phyloP scores from a whole-genome alignment of 2,797 vertebrate genomes.

The Anguilla marmorata region DNA sequence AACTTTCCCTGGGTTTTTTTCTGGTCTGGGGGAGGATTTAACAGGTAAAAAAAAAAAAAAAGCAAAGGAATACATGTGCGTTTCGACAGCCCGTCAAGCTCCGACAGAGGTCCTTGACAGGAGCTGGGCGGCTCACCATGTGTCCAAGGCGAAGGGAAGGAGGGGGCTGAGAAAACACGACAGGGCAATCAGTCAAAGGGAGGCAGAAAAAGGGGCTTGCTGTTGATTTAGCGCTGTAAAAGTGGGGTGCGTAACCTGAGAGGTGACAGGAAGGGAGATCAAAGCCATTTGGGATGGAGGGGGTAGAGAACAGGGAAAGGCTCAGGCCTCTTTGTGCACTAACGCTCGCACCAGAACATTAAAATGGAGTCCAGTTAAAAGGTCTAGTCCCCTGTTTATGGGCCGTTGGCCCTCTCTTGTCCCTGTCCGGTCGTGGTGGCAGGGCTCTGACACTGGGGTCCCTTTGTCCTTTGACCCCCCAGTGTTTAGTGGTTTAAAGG shows the following conservation, averaged over 20 bases:
- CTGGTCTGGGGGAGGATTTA: too few species aligned
- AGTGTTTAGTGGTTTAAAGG: neutral
- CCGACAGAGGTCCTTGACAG: slow-evolving; percentile 29
- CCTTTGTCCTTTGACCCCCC: slow-evolving; percentile 32
- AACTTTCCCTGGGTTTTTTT: neutral
- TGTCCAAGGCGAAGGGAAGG: slow-evolving; percentile 26
- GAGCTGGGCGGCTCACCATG: slow-evolving; percentile 25
- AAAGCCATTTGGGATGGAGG: slow-evolving; percentile 67
- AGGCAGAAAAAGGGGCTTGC: slow-evolving; percentile 16
- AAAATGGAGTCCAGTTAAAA: slow-evolving; percentile 71
- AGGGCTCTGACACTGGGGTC: slow-evolving; percentile 30
- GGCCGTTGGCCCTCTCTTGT: slow-evolving; percentile 29
- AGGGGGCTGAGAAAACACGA: slow-evolving; percentile 2
- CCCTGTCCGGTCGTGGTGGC: slow-evolving; percentile 19
- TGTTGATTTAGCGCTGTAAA: slow-evolving; percentile 48
- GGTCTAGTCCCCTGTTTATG: slow-evolving; percentile 35
- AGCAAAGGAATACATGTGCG: slow-evolving; percentile 2
- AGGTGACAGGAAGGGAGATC: slow-evolving; percentile 82
- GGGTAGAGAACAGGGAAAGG: slow-evolving; percentile 75
- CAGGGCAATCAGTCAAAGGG: slow-evolving; percentile 25
- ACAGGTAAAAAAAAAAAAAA: neutral
- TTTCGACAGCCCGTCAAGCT: slow-evolving; percentile 28
- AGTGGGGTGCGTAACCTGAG: slow-evolving; percentile 78
- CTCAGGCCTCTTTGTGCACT: slow-evolving; percentile 81
- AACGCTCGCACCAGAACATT: slow-evolving; percentile 78